Evolutionary conservation across 2,113 vertebrate genomes (phyloP).

Genomic region (Zapornia atra): DNA sequence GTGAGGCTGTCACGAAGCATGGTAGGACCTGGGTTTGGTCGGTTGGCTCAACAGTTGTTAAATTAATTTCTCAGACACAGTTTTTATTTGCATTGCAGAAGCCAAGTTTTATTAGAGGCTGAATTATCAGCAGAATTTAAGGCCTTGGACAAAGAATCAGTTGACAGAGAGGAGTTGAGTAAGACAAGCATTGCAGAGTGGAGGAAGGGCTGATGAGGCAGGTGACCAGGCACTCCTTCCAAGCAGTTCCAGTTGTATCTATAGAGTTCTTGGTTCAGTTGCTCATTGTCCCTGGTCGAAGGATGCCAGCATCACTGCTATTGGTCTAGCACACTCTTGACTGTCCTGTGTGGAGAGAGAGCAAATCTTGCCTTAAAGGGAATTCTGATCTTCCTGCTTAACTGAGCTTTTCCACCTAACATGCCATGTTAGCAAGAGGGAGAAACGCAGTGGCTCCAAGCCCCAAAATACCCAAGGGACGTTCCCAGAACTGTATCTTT

Average conservation of each 20-base stretch:
- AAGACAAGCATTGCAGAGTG: background rate
- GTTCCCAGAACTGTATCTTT: background rate
- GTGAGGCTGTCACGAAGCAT: accelerated
- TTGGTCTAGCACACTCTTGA: conserved; percentile 33
- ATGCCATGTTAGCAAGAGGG: background rate
- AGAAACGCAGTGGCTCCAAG: background rate
- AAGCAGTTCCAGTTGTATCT: background rate
- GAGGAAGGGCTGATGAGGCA: background rate
- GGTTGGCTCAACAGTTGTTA: no score
- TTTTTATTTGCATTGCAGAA: conserved; percentile 15
- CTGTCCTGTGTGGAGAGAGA: conserved; percentile 5
- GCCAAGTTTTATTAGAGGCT: conserved; percentile 41
- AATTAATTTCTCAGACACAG: background rate
- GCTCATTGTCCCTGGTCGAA: accelerated
- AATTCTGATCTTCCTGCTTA: background rate
- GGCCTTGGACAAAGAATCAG: background rate
- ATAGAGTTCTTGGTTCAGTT: background rate
- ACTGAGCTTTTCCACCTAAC: background rate
- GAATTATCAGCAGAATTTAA: background rate
- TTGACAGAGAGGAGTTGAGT: background rate
- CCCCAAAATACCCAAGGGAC: accelerated
- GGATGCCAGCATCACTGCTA: background rate
- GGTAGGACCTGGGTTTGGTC: background rate
- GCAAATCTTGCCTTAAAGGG: background rate
- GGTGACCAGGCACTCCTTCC: background rate